phyloP scores from a whole-genome alignment of 2,797 vertebrate genomes.

The Tauraco hartlaubi region DNA sequence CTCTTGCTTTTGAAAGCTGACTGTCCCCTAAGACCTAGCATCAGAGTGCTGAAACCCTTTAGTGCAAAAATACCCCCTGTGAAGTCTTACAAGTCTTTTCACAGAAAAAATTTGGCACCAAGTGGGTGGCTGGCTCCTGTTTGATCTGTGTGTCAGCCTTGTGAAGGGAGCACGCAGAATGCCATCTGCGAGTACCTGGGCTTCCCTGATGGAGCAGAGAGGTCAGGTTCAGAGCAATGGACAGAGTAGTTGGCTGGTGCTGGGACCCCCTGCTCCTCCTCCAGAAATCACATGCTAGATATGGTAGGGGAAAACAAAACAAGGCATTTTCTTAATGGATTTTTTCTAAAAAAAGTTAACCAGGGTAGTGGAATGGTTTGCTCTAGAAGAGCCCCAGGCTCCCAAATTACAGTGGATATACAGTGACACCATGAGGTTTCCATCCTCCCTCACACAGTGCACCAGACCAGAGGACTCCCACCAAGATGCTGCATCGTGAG shows the following conservation, averaged over 20 bases:
- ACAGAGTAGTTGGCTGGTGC: background rate
- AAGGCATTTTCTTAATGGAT: background rate
- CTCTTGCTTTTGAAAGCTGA: constrained; percentile 5
- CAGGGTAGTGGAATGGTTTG: background rate
- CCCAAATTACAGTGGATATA: background rate
- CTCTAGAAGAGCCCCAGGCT: background rate
- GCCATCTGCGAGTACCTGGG: constrained; percentile 19
- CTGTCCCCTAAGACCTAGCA: background rate
- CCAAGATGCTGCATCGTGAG: background rate
- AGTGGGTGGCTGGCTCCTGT: constrained; percentile 42
- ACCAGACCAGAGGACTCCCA: background rate
- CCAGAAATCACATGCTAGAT: background rate
- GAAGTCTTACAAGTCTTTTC: constrained; percentile 18
- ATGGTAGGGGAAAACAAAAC: background rate
- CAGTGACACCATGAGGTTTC: background rate
- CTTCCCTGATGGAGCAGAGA: constrained; percentile 44
- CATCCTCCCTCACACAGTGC: background rate
- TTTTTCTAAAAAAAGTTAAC: background rate
- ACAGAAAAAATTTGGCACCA: constrained; percentile 77
- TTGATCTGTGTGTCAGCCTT: background rate
- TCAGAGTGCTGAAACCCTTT: constrained; percentile 61
- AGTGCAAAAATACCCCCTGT: constrained; percentile 63
- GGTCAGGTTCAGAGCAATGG: background rate
- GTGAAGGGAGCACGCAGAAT: constrained; percentile 25
- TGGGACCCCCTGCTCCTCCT: constrained; percentile 14